Evolutionary conservation across 2,113 vertebrate genomes (phyloP).

Genomic region (Cricetomys ansorgei): DNA sequence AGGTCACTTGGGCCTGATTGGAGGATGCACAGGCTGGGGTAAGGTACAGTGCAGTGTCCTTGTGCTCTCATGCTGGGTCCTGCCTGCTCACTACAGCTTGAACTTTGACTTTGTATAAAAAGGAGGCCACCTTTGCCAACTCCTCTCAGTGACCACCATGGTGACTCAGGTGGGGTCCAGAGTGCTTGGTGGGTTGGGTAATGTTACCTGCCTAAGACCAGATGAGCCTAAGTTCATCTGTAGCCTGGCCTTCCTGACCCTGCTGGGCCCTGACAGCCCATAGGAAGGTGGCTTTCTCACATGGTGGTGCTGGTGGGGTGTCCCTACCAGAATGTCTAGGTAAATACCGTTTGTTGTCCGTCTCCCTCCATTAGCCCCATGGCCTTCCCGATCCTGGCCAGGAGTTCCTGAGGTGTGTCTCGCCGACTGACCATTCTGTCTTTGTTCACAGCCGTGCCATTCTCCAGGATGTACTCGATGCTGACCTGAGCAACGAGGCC

Average conservation of each 20-base stretch:
- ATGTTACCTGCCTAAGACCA: fast-evolving
- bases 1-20: background rate
- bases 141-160: background rate
- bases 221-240: background rate
- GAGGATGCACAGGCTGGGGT: fast-evolving
- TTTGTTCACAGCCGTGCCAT: conserved; percentile 88
- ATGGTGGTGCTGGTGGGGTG: fast-evolving
- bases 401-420: fast-evolving
- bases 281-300: too few relatives aligned
- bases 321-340: fast-evolving
- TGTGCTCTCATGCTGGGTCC: background rate
- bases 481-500: conserved; percentile 92
- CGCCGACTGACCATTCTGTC: fast-evolving
- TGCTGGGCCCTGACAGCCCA: background rate
- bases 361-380: fast-evolving
- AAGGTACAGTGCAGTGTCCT: background rate
- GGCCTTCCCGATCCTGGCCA: fast-evolving
- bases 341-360: fast-evolving
- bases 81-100: background rate
- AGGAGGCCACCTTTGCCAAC: background rate
- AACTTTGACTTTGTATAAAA: background rate
- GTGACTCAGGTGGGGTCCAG: background rate
- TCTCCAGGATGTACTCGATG: conserved; percentile 93
- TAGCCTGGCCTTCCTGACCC: background rate
- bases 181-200: fast-evolving